phyloP scores from a whole-genome alignment of 2,113 vertebrate genomes.

The Hippocampus guttulatus region DNA sequence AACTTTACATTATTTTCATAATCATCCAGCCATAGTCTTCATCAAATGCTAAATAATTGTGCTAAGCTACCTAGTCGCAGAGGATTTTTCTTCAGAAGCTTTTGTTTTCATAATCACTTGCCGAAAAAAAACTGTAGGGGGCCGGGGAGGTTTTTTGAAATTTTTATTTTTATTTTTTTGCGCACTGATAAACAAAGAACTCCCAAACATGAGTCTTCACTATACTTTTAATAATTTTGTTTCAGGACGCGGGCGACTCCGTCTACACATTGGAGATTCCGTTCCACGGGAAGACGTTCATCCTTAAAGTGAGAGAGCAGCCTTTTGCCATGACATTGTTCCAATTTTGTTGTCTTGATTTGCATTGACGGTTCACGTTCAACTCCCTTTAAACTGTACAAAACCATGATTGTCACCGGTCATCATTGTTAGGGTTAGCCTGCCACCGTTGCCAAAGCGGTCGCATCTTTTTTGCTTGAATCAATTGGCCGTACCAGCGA shows the following conservation, averaged over 20 bases:
- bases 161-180: not conserved
- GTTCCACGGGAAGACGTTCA: slow-evolving; percentile 91
- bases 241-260: slow-evolving; percentile 85
- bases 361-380: not conserved
- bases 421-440: not conserved
- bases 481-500: not conserved
- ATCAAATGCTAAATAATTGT: too few species aligned
- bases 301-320: slow-evolving; percentile 84
- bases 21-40: too few species aligned
- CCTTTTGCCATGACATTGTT: not conserved
- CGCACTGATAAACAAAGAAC: not conserved
- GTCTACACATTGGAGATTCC: slow-evolving; percentile 92
- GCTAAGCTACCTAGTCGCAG: too few species aligned
- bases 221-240: not conserved
- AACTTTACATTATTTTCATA: too few species aligned
- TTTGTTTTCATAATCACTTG: too few species aligned
- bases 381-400: not conserved
- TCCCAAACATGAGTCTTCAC: not conserved
- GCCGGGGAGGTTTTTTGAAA: too few species aligned
- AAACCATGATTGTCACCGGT: not conserved
- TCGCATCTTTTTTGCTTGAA: not conserved
- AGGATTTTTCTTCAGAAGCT: too few species aligned
- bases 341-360: not conserved
- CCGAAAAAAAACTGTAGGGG: not conserved
- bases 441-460: not conserved